These are phyloP conservation scores for Tricholauxania praeusta DNA, from an alignment of 2,888 invertebrate genomes.

Conservation along the genomic window DNA sequence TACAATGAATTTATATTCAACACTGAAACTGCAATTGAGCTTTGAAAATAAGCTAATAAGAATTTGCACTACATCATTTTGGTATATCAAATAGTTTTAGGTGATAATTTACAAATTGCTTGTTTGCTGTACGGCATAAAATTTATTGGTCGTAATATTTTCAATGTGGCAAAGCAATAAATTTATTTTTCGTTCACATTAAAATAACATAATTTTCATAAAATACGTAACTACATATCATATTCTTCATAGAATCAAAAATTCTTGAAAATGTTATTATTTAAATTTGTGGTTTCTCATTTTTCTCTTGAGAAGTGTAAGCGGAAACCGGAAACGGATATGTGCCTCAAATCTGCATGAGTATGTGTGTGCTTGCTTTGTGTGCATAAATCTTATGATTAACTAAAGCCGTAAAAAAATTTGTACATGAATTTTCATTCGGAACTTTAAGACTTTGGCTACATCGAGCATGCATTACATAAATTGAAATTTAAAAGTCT, in stretches of 20 bases:
- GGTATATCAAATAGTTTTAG: constrained; percentile 23
- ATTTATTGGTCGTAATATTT: not conserved
- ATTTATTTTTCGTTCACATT: not conserved
- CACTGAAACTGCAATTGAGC: not conserved
- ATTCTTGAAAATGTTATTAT: not conserved
- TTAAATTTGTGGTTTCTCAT: not conserved
- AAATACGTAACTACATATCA: not conserved
- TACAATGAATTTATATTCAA: constrained; percentile 28
- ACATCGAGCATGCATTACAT: no score
- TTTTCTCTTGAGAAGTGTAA: no score
- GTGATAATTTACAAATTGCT: constrained; percentile 18
- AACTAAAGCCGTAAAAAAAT: constrained; percentile 6
- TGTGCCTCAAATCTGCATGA: not conserved
- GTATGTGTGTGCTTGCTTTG: not conserved
- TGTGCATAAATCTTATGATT: not conserved
- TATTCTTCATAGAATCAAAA: not conserved
- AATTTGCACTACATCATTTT: constrained; percentile 1
- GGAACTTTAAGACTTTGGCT: no score
- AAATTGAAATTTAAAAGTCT: constrained; percentile 14
- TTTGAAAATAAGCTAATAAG: constrained; percentile 23
- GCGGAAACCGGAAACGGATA: no score
- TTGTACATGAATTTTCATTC: not conserved
- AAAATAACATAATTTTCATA: not conserved
- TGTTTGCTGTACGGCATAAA: not conserved
- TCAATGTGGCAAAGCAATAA: not conserved